These are phyloP conservation scores for Hypotaenidia okinawae DNA, from an alignment of 2,797 vertebrate species.

Conservation along the genomic window DNA sequence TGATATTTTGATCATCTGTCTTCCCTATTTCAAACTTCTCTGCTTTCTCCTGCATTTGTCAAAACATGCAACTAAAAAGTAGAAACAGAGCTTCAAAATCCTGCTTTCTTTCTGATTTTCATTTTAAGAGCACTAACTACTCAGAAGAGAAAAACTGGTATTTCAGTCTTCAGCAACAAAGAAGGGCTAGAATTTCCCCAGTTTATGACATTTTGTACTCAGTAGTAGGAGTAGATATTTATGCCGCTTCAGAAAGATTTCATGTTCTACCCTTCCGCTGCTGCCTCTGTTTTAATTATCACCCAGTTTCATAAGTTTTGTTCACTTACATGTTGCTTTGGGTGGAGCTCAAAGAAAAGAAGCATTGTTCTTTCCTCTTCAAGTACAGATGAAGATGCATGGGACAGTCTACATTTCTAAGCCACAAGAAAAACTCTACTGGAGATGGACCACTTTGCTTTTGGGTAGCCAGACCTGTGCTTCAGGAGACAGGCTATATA, in stretches of 20 bases:
- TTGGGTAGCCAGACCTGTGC: rapidly evolving
- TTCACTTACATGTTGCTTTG: not conserved
- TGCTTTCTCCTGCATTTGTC: not conserved
- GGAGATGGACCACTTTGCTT: not conserved
- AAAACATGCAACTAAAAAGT: not conserved
- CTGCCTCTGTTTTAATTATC: not conserved
- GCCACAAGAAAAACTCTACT: not conserved
- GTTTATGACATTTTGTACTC: not conserved
- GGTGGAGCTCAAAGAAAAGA: not conserved
- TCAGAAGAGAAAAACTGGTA: not conserved
- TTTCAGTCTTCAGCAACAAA: not conserved
- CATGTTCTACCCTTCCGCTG: not conserved
- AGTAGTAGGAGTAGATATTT: not conserved
- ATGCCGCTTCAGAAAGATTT: not conserved
- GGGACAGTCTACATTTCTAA: not conserved
- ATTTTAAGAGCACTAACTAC: slow-evolving; percentile 5
- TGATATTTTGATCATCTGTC: slow-evolving; percentile 45
- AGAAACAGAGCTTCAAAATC: not conserved
- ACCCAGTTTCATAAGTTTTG: not conserved
- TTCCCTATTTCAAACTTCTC: not conserved
- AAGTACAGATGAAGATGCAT: not conserved
- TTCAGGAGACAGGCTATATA: not conserved
- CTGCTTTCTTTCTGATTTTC: not conserved
- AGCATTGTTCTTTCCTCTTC: not conserved
- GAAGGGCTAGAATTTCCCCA: not conserved